A percentile compares a stretch with the other conserved stretches of the same genome.
Conservation (phyloP, 2,113 vertebrate genomes). For the Eulemur rufifrons region DNA sequence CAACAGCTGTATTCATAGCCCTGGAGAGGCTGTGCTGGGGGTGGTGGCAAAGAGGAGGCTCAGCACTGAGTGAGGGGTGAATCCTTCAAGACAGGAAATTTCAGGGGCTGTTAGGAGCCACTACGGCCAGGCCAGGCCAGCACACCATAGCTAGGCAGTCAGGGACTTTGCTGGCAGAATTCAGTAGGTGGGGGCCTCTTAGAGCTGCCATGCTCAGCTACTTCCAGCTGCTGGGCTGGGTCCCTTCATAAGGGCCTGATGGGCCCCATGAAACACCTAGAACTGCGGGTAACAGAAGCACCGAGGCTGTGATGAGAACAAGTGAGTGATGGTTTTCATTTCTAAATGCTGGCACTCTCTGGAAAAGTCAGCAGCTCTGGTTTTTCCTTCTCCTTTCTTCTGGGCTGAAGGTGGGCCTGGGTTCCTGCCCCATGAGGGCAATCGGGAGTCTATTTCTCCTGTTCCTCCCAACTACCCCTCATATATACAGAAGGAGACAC, state of each 20-base stretch:
- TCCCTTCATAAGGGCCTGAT: neutral
- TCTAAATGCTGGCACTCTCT: neutral
- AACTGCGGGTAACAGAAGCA: neutral
- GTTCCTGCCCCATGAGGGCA: neutral
- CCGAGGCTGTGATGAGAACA: neutral
- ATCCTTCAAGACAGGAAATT: neutral
- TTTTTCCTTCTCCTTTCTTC: neutral
- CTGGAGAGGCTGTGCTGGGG: slow-evolving; percentile 32
- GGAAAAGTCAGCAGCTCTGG: neutral
- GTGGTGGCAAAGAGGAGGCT: slow-evolving; percentile 6
- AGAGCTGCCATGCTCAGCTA: neutral
- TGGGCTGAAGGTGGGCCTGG: neutral
- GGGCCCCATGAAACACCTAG: neutral
- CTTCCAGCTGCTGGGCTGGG: neutral
- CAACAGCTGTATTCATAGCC: slow-evolving; percentile 70
- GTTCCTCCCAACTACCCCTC: neutral
- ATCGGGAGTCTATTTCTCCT: neutral
- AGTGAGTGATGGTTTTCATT: neutral
- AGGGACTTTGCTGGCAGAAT: neutral
- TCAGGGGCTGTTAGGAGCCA: neutral
- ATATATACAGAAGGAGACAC: neutral
- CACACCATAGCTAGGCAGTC: neutral
- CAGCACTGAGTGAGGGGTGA: neutral
- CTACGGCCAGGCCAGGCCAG: neutral
- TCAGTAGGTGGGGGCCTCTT: neutral